Percentiles rank a stretch among this genome's conserved stretches.
Evolutionary conservation across 2,888 invertebrate species (phyloP).

Genomic region (Drosophila paucipuncta): DNA sequence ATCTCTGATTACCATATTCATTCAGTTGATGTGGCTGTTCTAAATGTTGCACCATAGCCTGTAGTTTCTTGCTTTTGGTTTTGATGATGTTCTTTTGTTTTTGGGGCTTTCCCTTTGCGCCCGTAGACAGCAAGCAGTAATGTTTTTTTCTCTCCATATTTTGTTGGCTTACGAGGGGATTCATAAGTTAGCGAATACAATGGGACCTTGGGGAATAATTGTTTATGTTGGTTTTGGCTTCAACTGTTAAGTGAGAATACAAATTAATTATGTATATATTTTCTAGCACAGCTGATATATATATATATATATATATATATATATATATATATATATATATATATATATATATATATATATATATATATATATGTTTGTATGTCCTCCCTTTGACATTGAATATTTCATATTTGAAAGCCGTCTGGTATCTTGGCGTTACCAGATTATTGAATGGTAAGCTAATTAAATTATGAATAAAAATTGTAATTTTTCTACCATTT

Average conservation of each 20-base stretch:
- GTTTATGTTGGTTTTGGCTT: conserved; percentile 36
- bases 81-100: conserved; percentile 3
- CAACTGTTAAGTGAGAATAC: conserved; percentile 14
- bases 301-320: not conserved
- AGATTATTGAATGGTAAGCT: not conserved
- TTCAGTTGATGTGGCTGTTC: conserved; percentile 25
- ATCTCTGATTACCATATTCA: conserved; percentile 23
- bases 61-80: conserved; percentile 6
- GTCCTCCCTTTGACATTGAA: conserved; percentile 1
- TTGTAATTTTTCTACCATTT: not conserved
- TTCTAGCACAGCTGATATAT: not conserved
- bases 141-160: conserved; percentile 11
- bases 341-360: too few species aligned
- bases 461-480: not conserved
- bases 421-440: not conserved
- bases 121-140: conserved; percentile 1
- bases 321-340: not conserved
- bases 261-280: conserved; percentile 24
- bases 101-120: conserved; percentile 3
- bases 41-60: conserved; percentile 22
- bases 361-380: not conserved
- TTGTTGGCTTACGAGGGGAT: conserved; percentile 18
- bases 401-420: not conserved
- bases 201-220: conserved; percentile 40
- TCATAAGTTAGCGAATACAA: conserved; percentile 26